These are phyloP conservation scores for Muscina levida DNA, from an alignment of 2,888 invertebrate genomes.

Conservation along the genomic window DNA sequence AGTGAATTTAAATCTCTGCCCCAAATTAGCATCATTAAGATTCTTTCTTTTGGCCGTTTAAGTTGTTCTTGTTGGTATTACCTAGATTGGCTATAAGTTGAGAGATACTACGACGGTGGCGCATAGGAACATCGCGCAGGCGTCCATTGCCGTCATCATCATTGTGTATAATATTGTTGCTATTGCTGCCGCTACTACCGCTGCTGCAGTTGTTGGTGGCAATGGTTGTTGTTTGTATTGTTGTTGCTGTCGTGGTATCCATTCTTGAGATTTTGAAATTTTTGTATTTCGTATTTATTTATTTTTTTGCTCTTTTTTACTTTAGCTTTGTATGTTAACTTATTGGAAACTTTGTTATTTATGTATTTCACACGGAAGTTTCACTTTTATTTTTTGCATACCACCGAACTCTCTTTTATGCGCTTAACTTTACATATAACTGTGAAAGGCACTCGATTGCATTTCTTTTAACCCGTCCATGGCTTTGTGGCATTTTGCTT, in stretches of 20 bases:
- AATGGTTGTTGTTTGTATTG: constrained; percentile 17
- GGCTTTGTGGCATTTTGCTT: constrained; percentile 11
- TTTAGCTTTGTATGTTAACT: constrained; percentile 12
- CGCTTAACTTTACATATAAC: background rate
- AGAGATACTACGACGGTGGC: constrained; percentile 79
- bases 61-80: constrained; percentile 67
- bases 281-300: constrained; percentile 10
- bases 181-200: constrained; percentile 26
- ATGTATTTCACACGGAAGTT: constrained; percentile 4
- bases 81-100: constrained; percentile 79
- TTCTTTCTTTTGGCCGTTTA: too few species aligned
- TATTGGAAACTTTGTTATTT: constrained; percentile 14
- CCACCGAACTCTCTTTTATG: background rate
- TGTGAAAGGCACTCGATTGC: constrained; percentile 19
- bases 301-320: constrained; percentile 12
- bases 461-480: too few species aligned
- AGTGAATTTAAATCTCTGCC: too few species aligned
- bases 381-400: constrained; percentile 20
- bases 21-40: too few species aligned
- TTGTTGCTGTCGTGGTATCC: too few species aligned
- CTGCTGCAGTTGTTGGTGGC: constrained; percentile 19
- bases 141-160: constrained; percentile 60
- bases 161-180: constrained; percentile 8
- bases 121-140: constrained; percentile 72
- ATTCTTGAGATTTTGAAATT: constrained; percentile 10